Conservation (phyloP, 1,140 invertebrate genomes). For the Akabosia matsudoensis region DNA sequence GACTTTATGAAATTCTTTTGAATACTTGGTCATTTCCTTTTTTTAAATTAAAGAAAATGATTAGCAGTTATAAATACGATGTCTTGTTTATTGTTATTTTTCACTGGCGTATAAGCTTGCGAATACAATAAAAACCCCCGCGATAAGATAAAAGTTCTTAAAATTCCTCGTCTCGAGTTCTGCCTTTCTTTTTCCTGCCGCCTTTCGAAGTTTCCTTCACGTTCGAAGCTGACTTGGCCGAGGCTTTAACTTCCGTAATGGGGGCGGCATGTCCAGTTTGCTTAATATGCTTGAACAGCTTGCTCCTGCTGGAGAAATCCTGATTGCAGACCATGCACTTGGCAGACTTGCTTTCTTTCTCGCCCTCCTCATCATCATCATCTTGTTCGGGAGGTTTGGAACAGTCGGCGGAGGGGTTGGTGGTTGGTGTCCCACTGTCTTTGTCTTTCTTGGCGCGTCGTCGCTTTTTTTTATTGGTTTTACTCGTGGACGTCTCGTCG, state of each 20-base stretch:
- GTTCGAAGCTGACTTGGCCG: neutral
- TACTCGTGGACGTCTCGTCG: neutral
- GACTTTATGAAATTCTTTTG: too few species aligned
- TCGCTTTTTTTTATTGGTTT: neutral
- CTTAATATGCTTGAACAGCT: constrained; percentile 15
- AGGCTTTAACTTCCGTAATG: neutral
- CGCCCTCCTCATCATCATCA: neutral
- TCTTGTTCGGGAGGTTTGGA: neutral
- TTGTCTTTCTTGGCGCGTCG: neutral
- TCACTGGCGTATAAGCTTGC: too few species aligned
- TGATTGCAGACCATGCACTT: constrained; percentile 12
- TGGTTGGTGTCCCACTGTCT: too few species aligned
- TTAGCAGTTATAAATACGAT: too few species aligned
- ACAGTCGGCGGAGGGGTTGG: too few species aligned
- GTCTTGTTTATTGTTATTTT: too few species aligned
- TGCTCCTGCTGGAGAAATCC: neutral
- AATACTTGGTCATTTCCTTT: too few species aligned
- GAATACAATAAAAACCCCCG: too few species aligned
- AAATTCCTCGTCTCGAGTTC: neutral
- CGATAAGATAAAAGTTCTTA: too few species aligned
- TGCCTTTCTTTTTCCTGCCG: constrained; percentile 9
- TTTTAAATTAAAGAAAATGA: too few species aligned
- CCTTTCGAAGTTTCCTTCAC: neutral
- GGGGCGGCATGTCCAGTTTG: constrained; percentile 4
- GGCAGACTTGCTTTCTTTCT: neutral